Evolutionary conservation across 1,140 invertebrate genomes (phyloP), one percentile per base, ranked within the genome.

Genomic region (Stegodyphus dumicola): DNA sequence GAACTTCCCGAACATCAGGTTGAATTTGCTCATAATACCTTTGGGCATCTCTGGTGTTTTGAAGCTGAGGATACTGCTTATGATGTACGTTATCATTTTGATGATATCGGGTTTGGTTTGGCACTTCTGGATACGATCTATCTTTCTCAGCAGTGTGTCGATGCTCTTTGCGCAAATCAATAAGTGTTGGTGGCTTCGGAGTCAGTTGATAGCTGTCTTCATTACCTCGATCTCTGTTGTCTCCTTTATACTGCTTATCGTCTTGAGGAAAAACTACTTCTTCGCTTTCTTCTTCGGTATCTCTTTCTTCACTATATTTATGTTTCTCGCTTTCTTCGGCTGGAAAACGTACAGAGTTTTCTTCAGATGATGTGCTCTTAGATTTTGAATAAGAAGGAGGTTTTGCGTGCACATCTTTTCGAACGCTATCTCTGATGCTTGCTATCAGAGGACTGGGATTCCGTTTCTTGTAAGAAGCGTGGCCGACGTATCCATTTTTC

Each of bases 381-480:
- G 75, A 15, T 51, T 77, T 86, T 7, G 84, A 60, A 65, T 86
- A 86, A 6, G 66, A 70, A 18, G 84, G 84, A 13, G 84, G 84
- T 65, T 70, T 51, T 5, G 75, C 54, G 7, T 78, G 75, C 5
- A 86, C 84, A n/a, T 86, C 69, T 65, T 78, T 86, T 11, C 69
- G 51, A 6, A 86, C 56, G 15, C 54, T 73, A n/a, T 86, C 84
- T 51, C 69, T 71, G 2, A 86, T 86, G 13, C 54, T 66, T 17
- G 84, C 13, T 6, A 86, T 64, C n/a, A 86, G 51, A n/a, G 84
- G 75, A 6, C 51, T 86, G 7, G 65, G 75, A 9, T 69, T n/a
- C 7, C 69, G 52, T 17, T 53, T 86, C 18, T 66, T 86, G 56
- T 86, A 86, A n/a, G 66, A 17, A 13, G 84, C 84, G 49, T 86